These are phyloP conservation scores for Cheilosia variabilis DNA, from an alignment of 2,888 invertebrate species.

Conservation along the genomic window DNA sequence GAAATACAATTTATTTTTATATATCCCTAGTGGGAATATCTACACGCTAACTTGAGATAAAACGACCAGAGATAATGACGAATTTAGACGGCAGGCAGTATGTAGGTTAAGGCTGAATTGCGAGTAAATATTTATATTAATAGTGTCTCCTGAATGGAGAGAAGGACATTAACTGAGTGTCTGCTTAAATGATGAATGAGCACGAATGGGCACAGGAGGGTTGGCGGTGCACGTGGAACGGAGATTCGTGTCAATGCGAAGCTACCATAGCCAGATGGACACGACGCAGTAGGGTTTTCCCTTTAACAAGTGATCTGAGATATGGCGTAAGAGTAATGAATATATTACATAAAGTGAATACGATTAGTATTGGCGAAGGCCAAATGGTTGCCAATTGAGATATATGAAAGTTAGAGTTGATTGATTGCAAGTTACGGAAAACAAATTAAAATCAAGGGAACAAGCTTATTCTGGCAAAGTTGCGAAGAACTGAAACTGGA, in stretches of 20 bases:
- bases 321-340: not conserved
- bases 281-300: not conserved
- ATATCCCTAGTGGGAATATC: not conserved
- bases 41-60: conserved; percentile 3
- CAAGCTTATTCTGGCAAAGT: not conserved
- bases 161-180: conserved; percentile 34
- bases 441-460: not conserved
- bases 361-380: not conserved
- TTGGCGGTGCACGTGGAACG: not conserved
- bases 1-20: conserved; percentile 22
- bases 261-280: conserved; percentile 16
- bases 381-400: not conserved
- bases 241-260: conserved; percentile 5
- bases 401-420: not conserved
- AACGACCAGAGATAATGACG: conserved; percentile 29
- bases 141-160: conserved; percentile 17
- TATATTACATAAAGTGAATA: not conserved
- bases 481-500: no score
- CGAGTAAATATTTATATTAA: conserved; percentile 33
- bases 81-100: conserved; percentile 9
- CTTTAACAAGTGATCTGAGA: not conserved
- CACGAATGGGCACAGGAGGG: not conserved
- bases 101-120: conserved; percentile 38
- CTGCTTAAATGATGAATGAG: conserved; percentile 41
- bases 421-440: not conserved